Evolutionary conservation across 2,113 vertebrate genomes (phyloP), one percentile per base, ranked within the genome.

Genomic region (Lutjanus erythropterus): DNA sequence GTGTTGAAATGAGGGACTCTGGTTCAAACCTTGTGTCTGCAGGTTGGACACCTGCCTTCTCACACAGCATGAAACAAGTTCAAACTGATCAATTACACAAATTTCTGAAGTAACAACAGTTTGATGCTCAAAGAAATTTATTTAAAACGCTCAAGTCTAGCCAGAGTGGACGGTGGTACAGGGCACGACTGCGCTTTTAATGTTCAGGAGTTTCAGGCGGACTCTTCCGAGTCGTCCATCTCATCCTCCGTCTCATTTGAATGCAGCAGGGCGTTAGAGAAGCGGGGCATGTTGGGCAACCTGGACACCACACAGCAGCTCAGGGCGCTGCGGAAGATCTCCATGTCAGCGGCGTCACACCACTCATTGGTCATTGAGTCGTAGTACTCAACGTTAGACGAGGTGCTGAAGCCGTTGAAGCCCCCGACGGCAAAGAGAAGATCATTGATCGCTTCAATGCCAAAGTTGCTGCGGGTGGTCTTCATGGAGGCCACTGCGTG

Each of bases 261-360:
- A n/a, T 0, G 0, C 0, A n/a, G 31, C 75, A 78, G n/a, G 0
- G 0, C 2, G 1, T 85, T 21, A 27, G 27, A 6, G 1, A 79
- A 89, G 0, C 70, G 46, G 0, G n/a, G 9, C 18, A 89, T n/a
- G 0, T 97, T 96, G 49, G 94, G 80, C 8, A 97, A 86, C 2
- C 93, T 94, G 0, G 93, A 92, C n/a, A 97, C 94, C 65, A 96
- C 95, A 0, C 96, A 97, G 94, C 97, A 98, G 93, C 96, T 92
- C 72, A 97, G 84, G 0, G 95, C 96, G 0, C 96, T 96, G 47
- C 96, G 96, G 87, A 85, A 89, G 14, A 96, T 56, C 2, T 83
- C 46, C 96, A 97, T 96, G 86, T 95, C 71, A 0, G 89, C 29
- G 0, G 88, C 89, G 0, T 93, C 88, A 0, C 87, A 84, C 97